Evolutionary conservation across 2,888 invertebrate species (phyloP).

Genomic region (Phalangium opilio): DNA sequence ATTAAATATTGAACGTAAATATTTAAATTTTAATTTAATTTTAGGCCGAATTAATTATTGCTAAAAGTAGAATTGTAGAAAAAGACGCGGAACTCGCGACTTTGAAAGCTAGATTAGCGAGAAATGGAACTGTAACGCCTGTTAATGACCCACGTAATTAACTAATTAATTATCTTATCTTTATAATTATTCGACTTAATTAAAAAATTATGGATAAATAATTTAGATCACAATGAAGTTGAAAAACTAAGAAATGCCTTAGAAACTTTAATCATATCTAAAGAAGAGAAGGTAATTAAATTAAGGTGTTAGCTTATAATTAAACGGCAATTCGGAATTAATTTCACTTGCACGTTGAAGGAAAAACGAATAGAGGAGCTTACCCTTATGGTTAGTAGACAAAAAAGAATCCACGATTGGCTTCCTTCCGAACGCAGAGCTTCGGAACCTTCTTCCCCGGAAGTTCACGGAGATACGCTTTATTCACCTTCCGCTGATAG

Average conservation of each 20-base stretch:
- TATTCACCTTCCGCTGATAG: too few relatives aligned
- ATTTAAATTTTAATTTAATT: not conserved
- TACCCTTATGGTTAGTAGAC: slow-evolving; percentile 8
- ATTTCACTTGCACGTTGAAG: slow-evolving; percentile 1
- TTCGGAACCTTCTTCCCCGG: too few relatives aligned
- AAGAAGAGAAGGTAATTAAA: slow-evolving; percentile 15
- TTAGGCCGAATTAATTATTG: slow-evolving; percentile 5
- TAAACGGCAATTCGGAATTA: not conserved
- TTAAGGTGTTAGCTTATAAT: not conserved
- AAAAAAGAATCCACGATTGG: slow-evolving; percentile 12
- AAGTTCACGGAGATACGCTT: too few relatives aligned
- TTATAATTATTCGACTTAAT: not conserved
- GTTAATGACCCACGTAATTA: slow-evolving; percentile 8
- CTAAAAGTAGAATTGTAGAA: slow-evolving; percentile 12
- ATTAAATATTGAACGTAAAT: too few relatives aligned
- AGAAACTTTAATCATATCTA: slow-evolving; percentile 12
- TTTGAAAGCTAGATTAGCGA: slow-evolving; percentile 7
- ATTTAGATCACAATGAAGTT: slow-evolving; percentile 10
- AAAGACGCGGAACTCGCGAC: slow-evolving; percentile 14
- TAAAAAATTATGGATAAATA: not conserved
- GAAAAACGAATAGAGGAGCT: slow-evolving; percentile 14
- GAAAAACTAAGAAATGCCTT: slow-evolving; percentile 14
- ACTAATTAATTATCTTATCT: not conserved
- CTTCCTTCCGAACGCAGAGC: too few relatives aligned
- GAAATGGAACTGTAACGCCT: slow-evolving; percentile 10